Conservation (phyloP, 2,888 invertebrate species). For the Choreutis nemorana region DNA sequence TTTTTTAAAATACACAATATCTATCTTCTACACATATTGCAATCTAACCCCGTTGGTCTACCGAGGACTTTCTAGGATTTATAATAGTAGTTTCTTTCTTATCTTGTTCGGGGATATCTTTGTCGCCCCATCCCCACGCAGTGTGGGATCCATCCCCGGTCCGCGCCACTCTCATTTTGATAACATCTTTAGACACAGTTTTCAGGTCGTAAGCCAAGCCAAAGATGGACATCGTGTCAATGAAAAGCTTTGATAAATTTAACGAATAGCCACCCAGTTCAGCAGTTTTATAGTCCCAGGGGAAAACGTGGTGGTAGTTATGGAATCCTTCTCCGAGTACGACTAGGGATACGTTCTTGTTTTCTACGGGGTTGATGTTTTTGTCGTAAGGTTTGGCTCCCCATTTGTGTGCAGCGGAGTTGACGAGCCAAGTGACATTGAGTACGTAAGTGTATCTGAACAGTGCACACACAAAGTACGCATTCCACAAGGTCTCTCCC, state of each 20-base stretch:
- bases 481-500: conserved; percentile 74
- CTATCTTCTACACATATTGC: neutral
- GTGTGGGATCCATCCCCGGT: conserved; percentile 79
- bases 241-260: conserved; percentile 78
- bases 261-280: conserved; percentile 75
- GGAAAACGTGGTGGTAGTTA: conserved; percentile 87
- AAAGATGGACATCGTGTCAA: conserved; percentile 80
- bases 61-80: conserved; percentile 27
- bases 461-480: conserved; percentile 73
- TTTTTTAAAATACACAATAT: no score
- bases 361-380: conserved; percentile 77
- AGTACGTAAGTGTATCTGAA: conserved; percentile 81
- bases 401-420: conserved; percentile 86
- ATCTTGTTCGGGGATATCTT: conserved; percentile 36
- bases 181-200: conserved; percentile 74
- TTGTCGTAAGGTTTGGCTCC: conserved; percentile 78
- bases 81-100: conserved; percentile 21
- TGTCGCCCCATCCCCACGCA: conserved; percentile 79
- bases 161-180: conserved; percentile 73
- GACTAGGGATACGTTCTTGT: conserved; percentile 68
- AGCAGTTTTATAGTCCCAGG: conserved; percentile 85
- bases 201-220: conserved; percentile 91
- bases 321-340: conserved; percentile 85
- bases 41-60: no score
- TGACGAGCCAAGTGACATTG: conserved; percentile 89